Percentiles rank a stretch among this genome's conserved stretches.
phyloP scores from a whole-genome alignment of 2,888 invertebrate species.

The Polydrusus pterygomalis region DNA sequence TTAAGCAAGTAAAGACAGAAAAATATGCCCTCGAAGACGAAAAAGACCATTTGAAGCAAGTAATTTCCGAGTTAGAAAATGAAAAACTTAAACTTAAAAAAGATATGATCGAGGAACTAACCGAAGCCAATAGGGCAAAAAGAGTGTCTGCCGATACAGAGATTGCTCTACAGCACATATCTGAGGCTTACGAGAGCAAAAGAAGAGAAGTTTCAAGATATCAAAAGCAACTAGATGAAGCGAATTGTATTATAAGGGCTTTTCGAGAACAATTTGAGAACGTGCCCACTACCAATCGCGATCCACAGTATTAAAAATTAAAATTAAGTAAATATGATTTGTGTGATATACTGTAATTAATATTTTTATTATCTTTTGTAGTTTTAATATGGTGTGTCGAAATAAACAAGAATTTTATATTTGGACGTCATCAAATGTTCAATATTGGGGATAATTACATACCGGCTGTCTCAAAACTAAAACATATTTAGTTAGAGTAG shows the following conservation, averaged over 20 bases:
- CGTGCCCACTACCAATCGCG: neutral
- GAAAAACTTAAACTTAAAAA: slow-evolving; percentile 60
- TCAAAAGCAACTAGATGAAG: slow-evolving; percentile 59
- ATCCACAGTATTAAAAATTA: slow-evolving; percentile 16
- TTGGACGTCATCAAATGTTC: no score
- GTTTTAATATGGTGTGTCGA: no score
- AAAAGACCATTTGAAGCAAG: slow-evolving; percentile 57
- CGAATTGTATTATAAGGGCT: slow-evolving; percentile 58
- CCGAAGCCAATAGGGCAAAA: slow-evolving; percentile 61
- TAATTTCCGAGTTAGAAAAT: slow-evolving; percentile 59
- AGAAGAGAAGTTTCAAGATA: slow-evolving; percentile 57
- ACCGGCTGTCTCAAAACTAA: no score
- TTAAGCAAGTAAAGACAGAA: slow-evolving; percentile 53
- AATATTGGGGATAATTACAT: no score
- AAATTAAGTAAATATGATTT: neutral
- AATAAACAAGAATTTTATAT: no score
- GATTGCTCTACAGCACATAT: slow-evolving; percentile 58
- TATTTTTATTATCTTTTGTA: neutral
- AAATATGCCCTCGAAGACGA: slow-evolving; percentile 59
- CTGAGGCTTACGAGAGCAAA: slow-evolving; percentile 61
- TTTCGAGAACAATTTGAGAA: slow-evolving; percentile 62
- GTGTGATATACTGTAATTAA: neutral
- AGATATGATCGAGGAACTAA: slow-evolving; percentile 62
- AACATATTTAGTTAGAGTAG: no score
- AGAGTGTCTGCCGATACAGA: slow-evolving; percentile 55